Percentiles rank a stretch among this genome's conserved stretches.
These are phyloP conservation scores for Rhinogobio ventralis DNA, from an alignment of 2,797 vertebrate genomes.

Conservation along the genomic window DNA sequence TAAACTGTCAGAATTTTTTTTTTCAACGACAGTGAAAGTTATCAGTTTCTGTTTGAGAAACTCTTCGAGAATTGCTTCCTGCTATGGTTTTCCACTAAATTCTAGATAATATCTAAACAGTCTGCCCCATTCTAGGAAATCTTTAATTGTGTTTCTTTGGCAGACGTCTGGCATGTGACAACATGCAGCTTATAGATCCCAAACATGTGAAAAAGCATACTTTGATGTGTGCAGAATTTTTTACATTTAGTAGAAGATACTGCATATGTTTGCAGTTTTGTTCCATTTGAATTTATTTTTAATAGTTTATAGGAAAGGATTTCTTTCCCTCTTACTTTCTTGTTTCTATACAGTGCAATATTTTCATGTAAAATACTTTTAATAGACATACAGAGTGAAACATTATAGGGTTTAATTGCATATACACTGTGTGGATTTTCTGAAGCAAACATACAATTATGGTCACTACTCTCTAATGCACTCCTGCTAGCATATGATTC, in stretches of 20 bases:
- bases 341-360: background rate
- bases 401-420: background rate
- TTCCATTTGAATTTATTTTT: background rate
- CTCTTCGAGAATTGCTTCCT: background rate
- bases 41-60: slow-evolving; percentile 1
- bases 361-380: background rate
- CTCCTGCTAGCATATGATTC: background rate
- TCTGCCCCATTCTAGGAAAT: background rate
- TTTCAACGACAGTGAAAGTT: background rate
- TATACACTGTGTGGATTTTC: background rate
- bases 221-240: background rate
- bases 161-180: background rate
- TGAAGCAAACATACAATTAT: background rate
- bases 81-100: background rate
- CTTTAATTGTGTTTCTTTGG: background rate
- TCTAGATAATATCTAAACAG: slow-evolving; percentile 18
- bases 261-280: background rate
- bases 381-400: background rate
- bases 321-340: background rate
- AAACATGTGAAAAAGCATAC: background rate
- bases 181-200: background rate
- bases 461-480: background rate
- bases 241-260: background rate
- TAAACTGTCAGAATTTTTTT: background rate
- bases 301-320: background rate